Evolutionary conservation across 2,113 vertebrate genomes (phyloP), one percentile per base, ranked within the genome.

Genomic region (Pagrus major): DNA sequence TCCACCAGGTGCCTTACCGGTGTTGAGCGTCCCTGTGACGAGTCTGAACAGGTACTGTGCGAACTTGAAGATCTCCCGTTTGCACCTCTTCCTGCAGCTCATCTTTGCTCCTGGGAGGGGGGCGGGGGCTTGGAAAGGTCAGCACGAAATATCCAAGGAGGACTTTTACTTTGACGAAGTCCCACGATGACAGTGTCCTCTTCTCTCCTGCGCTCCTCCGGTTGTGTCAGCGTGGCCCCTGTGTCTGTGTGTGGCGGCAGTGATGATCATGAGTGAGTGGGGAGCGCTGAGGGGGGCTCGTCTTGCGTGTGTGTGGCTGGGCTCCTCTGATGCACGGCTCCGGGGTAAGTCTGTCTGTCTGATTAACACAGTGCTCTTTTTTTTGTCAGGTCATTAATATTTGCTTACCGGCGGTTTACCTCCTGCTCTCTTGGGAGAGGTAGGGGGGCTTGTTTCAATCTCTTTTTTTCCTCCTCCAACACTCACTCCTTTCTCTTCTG

Each of bases 81-180:
- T 99, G 95, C 98, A 99, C 71, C 97, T 94, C 91, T 96, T 99
- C 89, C 97, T 96, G 94, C 98, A 99, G 95, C 97, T 99, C 97
- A 98, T 97, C 89, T 94, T 96, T 93, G 93, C 84, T 81, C 83
- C 89, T 65, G 25, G 27, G 47, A 47, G 31, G 23, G 27, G 42
- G 9, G 56, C n/a, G 60, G 42, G 49, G 33, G 8, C 61, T 83
- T 54, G 47, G 16, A 86, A 56, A 84, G 68, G 87, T 93, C 79
- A 94, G 86, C 64, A 51, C 59, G 41, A 72, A 79, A 83, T 59
- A 83, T 89, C 86, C 88, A 71, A 69, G 29, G 33, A 58, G 44
- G 73, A 77, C 73, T 78, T 73, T 66, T 37, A 81, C 23, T 87
- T 84, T 72, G 51, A 68, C 59, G 67, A 55, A 77, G 88, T 72